phyloP scores from a whole-genome alignment of 1,140 invertebrate species.

The Drosophila watanabei region DNA sequence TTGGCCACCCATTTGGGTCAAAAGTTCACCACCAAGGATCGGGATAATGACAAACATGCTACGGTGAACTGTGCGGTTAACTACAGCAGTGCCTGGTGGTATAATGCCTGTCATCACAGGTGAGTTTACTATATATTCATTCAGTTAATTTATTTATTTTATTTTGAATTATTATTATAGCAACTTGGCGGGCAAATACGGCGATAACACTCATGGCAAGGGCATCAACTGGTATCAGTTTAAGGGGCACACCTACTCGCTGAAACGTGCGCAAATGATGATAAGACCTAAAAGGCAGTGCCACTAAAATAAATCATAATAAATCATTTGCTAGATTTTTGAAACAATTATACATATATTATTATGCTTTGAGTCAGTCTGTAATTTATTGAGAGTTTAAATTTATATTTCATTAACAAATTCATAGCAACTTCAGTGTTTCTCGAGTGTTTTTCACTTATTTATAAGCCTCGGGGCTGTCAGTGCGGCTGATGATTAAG shows the following conservation, averaged over 20 bases:
- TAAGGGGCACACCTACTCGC: conserved; percentile 41
- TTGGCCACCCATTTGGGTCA: conserved; percentile 36
- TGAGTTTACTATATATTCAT: background rate
- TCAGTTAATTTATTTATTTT: background rate
- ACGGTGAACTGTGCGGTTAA: conserved; percentile 15
- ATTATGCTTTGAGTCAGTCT: too few species aligned
- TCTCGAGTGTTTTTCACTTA: background rate
- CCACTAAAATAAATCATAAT: conserved; percentile 1
- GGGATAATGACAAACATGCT: conserved; percentile 30
- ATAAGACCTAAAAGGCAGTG: conserved; percentile 49
- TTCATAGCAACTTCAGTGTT: background rate
- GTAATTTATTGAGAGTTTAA: background rate
- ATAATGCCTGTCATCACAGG: conserved; percentile 52
- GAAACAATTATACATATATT: background rate
- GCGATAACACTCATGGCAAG: conserved; percentile 20
- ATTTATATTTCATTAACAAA: background rate
- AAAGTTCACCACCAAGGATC: conserved; percentile 48
- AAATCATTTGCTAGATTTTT: background rate
- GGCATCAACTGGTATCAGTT: conserved; percentile 55
- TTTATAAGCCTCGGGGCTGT: conserved; percentile 7
- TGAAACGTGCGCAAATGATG: conserved; percentile 56
- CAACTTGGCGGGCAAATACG: conserved; percentile 45
- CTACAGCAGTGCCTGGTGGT: conserved; percentile 52
- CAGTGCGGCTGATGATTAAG: conserved; percentile 41
- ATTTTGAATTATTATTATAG: background rate